Evolutionary conservation across 2,113 vertebrate genomes (phyloP), one percentile per base, ranked within the genome.

Genomic region (Diglossa brunneiventris): DNA sequence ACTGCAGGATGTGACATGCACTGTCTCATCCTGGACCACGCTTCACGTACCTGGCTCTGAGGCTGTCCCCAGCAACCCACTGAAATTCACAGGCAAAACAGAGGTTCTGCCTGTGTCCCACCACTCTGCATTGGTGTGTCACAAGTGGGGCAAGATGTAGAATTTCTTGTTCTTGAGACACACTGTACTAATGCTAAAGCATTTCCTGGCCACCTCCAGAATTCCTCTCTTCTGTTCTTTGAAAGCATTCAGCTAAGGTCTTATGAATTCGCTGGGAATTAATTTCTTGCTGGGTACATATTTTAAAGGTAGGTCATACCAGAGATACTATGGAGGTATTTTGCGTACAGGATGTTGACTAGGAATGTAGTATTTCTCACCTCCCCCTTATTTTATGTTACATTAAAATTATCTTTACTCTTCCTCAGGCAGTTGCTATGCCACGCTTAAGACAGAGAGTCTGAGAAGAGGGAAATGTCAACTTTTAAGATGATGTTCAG

Each of bases 361-460:
- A 92, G 89, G 92, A 93, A 95, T 63, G 64, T 88, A 96, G 92
- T 81, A 90, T 93, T 94, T 97, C 92, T 92, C 95, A 97, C 95
- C 94, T 97, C 87, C 89, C 62, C 78, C 96, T 95, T 94, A 89
- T 91, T 97, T 97, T 93, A 82, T 70, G 94, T 92, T 83, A 28
- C 83, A 77, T 94, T 96, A 94, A 81, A 78, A 87, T 94, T 92
- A 74, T 93, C 95, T 94, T 96, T 94, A 96, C 96, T 96, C 95
- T 95, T 90, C 76, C 55, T 91, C 74, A 81, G 64, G 91, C 95
- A 95, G 75, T 81, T 92, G 94, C 91, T 95, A 89, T 80, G 82
- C 88, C 92, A 93, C 50, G 28, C 74, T 95, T 85, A 91, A 37
- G 67, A 94, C 53, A 69, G 82, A 83, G 76, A 88, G 52, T 80